Conservation (phyloP, 2,113 vertebrate species). For the Oryzias woworae region DNA sequence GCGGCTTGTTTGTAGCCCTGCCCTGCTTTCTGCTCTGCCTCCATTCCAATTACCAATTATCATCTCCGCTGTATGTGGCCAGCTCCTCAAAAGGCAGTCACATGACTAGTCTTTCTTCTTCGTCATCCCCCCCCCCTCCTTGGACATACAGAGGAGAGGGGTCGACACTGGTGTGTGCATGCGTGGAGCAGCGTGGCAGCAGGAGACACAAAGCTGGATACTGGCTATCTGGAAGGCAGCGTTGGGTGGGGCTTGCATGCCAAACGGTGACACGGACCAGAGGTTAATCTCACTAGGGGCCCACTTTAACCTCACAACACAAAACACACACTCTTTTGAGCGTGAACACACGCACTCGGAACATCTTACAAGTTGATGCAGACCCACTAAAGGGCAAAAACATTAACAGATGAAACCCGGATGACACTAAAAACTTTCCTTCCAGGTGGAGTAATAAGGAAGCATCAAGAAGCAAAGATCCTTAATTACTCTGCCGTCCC, state of each 20-base stretch:
- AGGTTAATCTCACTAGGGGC: slow-evolving; percentile 82
- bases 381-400: slow-evolving; percentile 22
- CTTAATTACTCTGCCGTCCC: slow-evolving; percentile 33
- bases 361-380: slow-evolving; percentile 41
- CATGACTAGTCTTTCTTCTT: slow-evolving; percentile 80
- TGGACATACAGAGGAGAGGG: slow-evolving; percentile 42
- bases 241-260: slow-evolving; percentile 81
- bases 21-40: slow-evolving; percentile 34
- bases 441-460: not conserved
- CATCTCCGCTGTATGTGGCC: slow-evolving; percentile 75
- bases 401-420: slow-evolving; percentile 13
- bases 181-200: slow-evolving; percentile 59
- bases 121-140: slow-evolving; percentile 55
- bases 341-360: slow-evolving; percentile 29
- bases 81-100: slow-evolving; percentile 81
- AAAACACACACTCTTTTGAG: slow-evolving; percentile 66
- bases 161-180: slow-evolving; percentile 4
- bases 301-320: slow-evolving; percentile 78
- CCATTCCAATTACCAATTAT: slow-evolving; percentile 73
- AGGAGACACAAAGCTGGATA: slow-evolving; percentile 85
- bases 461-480: slow-evolving; percentile 25
- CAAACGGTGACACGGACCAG: slow-evolving; percentile 81
- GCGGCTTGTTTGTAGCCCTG: slow-evolving; percentile 23
- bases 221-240: slow-evolving; percentile 74
- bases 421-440: too few relatives aligned